Conservation (phyloP, 1,140 invertebrate species). For the Bombyx mandarina region DNA sequence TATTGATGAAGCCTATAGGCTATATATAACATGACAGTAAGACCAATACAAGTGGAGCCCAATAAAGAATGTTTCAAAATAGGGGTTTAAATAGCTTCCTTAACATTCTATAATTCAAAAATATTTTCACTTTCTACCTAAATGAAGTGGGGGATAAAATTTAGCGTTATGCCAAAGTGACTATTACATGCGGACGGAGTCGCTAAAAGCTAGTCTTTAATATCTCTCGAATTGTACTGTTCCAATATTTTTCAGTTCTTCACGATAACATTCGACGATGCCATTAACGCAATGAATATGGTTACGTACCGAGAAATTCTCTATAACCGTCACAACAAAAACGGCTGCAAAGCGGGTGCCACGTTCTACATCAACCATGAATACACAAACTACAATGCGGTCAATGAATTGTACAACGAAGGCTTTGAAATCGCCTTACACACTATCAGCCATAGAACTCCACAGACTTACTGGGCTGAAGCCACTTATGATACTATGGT, state of each 20-base stretch:
- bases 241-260: conserved; percentile 69
- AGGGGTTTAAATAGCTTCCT: too few species aligned
- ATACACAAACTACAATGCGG: conserved; percentile 76
- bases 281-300: conserved; percentile 76
- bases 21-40: background rate
- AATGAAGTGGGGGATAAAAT: too few species aligned
- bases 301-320: conserved; percentile 75
- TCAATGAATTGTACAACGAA: conserved; percentile 74
- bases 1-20: background rate
- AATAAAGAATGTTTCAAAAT: too few species aligned
- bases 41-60: too few species aligned
- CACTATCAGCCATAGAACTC: conserved; percentile 70
- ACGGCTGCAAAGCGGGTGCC: conserved; percentile 65
- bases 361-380: conserved; percentile 81
- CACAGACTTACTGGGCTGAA: conserved; percentile 69
- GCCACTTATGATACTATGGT: conserved; percentile 56
- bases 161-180: too few species aligned
- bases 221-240: background rate
- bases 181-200: too few species aligned
- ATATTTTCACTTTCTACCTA: too few species aligned
- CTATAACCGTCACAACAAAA: conserved; percentile 72
- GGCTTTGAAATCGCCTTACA: conserved; percentile 81
- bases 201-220: too few species aligned
- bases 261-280: conserved; percentile 79
- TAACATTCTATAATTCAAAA: too few species aligned